phyloP scores from a whole-genome alignment of 2,797 vertebrate genomes.

The Myotis planiceps region DNA sequence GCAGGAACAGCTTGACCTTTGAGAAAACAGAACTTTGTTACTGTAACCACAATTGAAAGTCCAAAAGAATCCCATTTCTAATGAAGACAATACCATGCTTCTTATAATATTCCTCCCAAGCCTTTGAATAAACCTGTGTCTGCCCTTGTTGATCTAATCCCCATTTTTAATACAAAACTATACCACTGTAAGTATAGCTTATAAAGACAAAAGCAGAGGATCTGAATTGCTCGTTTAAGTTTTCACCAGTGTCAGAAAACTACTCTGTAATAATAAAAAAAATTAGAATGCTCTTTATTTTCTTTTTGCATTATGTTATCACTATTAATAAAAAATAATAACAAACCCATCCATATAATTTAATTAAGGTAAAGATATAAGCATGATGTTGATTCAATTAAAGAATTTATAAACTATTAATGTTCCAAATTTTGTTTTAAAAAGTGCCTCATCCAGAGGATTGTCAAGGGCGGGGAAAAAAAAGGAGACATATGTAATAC shows the following conservation, averaged over 20 bases:
- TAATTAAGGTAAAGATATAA: background rate
- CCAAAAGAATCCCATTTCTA: conserved; percentile 59
- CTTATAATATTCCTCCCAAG: conserved; percentile 93
- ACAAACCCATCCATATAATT: background rate
- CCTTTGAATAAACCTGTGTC: conserved; percentile 92
- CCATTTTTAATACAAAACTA: conserved; percentile 75
- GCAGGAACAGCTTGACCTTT: conserved; percentile 95
- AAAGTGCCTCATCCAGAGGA: background rate
- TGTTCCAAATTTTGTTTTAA: background rate
- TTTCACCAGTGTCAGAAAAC: conserved; percentile 11
- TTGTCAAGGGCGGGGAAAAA: too few species aligned
- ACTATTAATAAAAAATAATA: background rate
- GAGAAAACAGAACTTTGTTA: conserved; percentile 68
- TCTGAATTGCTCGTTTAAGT: conserved; percentile 13
- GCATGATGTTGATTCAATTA: background rate
- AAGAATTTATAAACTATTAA: background rate
- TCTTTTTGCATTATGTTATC: background rate
- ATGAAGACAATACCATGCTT: conserved; percentile 88
- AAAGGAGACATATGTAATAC: too few species aligned
- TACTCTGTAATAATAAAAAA: background rate
- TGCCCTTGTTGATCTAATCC: conserved; percentile 90
- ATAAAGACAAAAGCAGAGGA: conserved; percentile 47
- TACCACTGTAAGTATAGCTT: conserved; percentile 59
- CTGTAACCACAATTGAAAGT: conserved; percentile 45
- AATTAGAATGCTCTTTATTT: background rate